Conservation (phyloP, 2,888 invertebrate genomes). For the Lasioglossum morio region DNA sequence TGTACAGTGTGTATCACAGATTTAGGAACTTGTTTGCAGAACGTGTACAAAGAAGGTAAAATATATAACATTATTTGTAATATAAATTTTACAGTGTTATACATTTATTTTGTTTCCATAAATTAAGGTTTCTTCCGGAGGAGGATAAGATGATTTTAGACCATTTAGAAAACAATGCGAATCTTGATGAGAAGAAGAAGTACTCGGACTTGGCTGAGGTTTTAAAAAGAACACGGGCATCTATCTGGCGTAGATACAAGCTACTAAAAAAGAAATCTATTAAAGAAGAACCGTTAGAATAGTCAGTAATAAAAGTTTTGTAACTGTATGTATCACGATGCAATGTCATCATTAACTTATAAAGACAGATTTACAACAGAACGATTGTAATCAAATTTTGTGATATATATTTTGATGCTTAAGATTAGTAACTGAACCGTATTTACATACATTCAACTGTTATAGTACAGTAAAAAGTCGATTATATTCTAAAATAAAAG, state of each 20-base stretch:
- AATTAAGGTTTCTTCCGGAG: constrained; percentile 69
- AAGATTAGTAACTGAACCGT: constrained; percentile 22
- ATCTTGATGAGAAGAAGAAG: constrained; percentile 65
- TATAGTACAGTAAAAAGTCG: constrained; percentile 9
- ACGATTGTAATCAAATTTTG: background rate
- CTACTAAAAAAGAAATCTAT: constrained; percentile 65
- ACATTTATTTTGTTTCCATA: constrained; percentile 12
- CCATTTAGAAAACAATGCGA: constrained; percentile 67
- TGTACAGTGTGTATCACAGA: constrained; percentile 81
- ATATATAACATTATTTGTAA: background rate
- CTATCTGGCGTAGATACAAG: constrained; percentile 80
- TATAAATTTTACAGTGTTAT: background rate
- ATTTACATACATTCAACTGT: background rate
- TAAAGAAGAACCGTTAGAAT: background rate
- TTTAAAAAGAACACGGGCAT: constrained; percentile 79
- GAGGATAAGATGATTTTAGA: constrained; percentile 78
- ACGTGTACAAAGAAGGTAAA: constrained; percentile 69
- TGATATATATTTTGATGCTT: background rate
- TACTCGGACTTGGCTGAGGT: constrained; percentile 76
- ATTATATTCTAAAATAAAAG: constrained; percentile 19
- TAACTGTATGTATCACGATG: background rate
- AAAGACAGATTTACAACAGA: background rate
- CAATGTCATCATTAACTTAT: background rate
- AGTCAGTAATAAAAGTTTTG: background rate
- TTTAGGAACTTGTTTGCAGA: constrained; percentile 73